phyloP scores from a whole-genome alignment of 2,797 vertebrate genomes.

The Natrix natrix region DNA sequence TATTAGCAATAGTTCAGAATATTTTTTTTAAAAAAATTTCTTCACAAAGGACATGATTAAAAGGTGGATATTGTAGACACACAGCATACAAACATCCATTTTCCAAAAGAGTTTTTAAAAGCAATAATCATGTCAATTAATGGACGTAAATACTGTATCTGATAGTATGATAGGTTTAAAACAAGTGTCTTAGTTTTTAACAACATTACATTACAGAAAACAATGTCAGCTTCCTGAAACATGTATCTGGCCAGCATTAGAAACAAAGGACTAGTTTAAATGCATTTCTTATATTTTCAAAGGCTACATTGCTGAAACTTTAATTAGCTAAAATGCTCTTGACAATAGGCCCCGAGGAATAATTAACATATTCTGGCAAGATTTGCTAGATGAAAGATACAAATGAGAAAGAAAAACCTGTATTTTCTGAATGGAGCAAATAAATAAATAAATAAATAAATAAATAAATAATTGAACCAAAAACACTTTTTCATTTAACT shows the following conservation, averaged over 20 bases:
- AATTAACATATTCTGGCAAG: constrained; percentile 13
- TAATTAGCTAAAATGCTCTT: background rate
- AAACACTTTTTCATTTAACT: background rate
- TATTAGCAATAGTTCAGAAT: background rate
- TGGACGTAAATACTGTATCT: background rate
- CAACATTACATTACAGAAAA: background rate
- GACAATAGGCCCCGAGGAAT: background rate
- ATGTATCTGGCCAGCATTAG: background rate
- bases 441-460: too few relatives aligned
- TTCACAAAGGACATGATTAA: background rate
- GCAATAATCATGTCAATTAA: background rate
- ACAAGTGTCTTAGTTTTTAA: background rate
- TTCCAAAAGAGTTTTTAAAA: background rate
- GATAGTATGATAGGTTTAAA: background rate
- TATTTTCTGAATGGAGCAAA: background rate
- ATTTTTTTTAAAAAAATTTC: background rate
- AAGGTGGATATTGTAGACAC: background rate
- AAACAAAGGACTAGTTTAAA: background rate
- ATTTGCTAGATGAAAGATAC: background rate
- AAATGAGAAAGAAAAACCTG: background rate
- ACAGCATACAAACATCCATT: background rate
- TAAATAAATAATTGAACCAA: too few relatives aligned
- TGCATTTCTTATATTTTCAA: background rate
- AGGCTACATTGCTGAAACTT: background rate
- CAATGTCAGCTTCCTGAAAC: background rate